phyloP scores from a whole-genome alignment of 2,797 vertebrate genomes.

The Zalophus californianus region DNA sequence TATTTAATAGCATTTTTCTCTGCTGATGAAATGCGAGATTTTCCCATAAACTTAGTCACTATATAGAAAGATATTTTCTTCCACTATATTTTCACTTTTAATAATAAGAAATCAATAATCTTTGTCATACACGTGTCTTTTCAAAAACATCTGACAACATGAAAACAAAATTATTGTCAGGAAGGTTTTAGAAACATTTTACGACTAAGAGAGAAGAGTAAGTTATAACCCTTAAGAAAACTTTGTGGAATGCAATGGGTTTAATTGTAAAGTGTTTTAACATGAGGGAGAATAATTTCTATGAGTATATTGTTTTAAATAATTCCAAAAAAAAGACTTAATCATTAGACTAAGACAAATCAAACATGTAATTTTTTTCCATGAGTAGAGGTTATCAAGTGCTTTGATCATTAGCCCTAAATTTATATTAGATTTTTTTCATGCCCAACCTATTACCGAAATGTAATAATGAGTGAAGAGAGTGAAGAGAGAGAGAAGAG shows the following conservation, averaged over 20 bases:
- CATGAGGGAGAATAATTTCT: constrained; percentile 34
- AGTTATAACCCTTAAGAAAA: constrained; percentile 48
- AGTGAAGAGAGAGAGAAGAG: not conserved
- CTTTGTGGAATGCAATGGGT: constrained; percentile 33
- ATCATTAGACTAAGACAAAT: constrained; percentile 57
- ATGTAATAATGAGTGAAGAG: constrained; percentile 21
- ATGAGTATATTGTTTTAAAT: constrained; percentile 60
- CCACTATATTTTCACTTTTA: constrained; percentile 23
- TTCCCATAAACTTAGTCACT: constrained; percentile 12
- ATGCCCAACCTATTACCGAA: constrained; percentile 40
- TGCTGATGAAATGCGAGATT: not conserved
- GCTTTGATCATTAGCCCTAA: constrained; percentile 66
- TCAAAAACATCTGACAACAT: constrained; percentile 18
- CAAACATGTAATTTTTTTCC: constrained; percentile 55
- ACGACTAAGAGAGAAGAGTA: constrained; percentile 60
- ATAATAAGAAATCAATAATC: constrained; percentile 18
- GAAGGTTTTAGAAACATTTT: constrained; percentile 34
- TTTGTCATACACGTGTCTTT: not conserved
- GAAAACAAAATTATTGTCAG: constrained; percentile 57
- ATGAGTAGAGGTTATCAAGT: constrained; percentile 58
- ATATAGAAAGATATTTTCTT: constrained; percentile 38
- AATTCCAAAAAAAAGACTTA: constrained; percentile 67
- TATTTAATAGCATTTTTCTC: constrained; percentile 15
- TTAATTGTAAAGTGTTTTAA: constrained; percentile 58
- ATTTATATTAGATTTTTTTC: constrained; percentile 34